These are phyloP conservation scores for Phainopepla nitens DNA, from an alignment of 2,113 vertebrate genomes.

Conservation along the genomic window DNA sequence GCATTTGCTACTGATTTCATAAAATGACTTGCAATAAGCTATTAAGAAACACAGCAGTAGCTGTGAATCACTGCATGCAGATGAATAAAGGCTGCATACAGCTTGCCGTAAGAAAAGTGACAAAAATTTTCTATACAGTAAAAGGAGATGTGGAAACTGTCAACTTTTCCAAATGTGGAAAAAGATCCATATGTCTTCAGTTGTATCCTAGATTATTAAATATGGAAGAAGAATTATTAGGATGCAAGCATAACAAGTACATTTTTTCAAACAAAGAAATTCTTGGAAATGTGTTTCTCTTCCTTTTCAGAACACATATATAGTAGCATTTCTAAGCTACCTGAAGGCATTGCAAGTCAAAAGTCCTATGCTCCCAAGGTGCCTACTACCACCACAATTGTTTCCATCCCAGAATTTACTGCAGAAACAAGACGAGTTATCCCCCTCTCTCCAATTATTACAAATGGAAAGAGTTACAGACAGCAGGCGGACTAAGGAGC, in stretches of 20 bases:
- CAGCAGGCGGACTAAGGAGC: background rate
- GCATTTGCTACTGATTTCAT: slow-evolving; percentile 8
- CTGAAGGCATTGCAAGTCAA: background rate
- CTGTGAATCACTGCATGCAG: background rate
- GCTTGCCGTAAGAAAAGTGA: background rate
- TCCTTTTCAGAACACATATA: background rate
- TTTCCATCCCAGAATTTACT: background rate
- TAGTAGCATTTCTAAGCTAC: background rate
- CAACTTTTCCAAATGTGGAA: background rate
- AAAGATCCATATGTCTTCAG: background rate
- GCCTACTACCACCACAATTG: background rate
- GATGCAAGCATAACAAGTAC: background rate
- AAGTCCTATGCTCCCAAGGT: background rate
- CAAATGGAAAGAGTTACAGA: background rate
- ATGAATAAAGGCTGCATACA: slow-evolving; percentile 7
- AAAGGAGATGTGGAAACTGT: background rate
- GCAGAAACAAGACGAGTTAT: background rate
- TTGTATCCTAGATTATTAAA: background rate
- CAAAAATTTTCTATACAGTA: background rate
- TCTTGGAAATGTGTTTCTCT: background rate
- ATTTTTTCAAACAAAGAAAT: background rate
- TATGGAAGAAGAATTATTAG: background rate
- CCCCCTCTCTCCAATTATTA: background rate
- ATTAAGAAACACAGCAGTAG: background rate
- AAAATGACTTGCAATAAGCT: background rate